Conservation (phyloP, 2,888 invertebrate species). For the Caenorhabditis virilis region DNA sequence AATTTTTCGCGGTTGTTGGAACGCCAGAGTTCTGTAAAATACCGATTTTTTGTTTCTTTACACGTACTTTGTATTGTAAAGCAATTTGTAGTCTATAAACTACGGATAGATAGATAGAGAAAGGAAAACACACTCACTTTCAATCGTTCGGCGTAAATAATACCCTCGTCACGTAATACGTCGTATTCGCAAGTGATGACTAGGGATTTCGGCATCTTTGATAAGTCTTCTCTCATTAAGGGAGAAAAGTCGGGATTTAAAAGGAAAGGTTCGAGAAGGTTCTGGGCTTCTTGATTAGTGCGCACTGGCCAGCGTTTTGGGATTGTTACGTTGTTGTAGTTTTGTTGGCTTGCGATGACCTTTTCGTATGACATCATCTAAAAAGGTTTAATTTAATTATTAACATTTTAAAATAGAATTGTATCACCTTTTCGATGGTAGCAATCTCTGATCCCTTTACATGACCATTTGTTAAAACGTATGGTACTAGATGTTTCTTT, state of each 20-base stretch:
- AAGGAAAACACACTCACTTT: slow-evolving; percentile 23
- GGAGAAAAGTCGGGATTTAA: slow-evolving; percentile 68
- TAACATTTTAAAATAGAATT: not conserved
- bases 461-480: slow-evolving; percentile 51
- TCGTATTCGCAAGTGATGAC: slow-evolving; percentile 70
- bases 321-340: slow-evolving; percentile 21
- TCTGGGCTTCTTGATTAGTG: slow-evolving; percentile 25
- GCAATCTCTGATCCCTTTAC: slow-evolving; percentile 3
- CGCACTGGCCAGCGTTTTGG: slow-evolving; percentile 13
- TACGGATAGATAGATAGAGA: too few relatives aligned
- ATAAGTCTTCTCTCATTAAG: slow-evolving; percentile 63
- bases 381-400: not conserved
- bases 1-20: slow-evolving; percentile 57
- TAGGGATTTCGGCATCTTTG: slow-evolving; percentile 66
- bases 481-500: slow-evolving; percentile 19
- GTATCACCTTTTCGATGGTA: too few relatives aligned
- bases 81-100: too few relatives aligned
- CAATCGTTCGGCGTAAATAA: slow-evolving; percentile 69
- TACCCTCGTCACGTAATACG: slow-evolving; percentile 69
- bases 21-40: slow-evolving; percentile 49
- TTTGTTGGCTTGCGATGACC: slow-evolving; percentile 8
- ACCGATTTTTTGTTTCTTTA: not conserved
- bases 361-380: slow-evolving; percentile 5
- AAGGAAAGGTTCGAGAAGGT: slow-evolving; percentile 42
- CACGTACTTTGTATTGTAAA: too few relatives aligned